Base-by-base conservation (phyloP, 2,888 invertebrate genomes). In the Tetanocera ferruginea region DNA sequence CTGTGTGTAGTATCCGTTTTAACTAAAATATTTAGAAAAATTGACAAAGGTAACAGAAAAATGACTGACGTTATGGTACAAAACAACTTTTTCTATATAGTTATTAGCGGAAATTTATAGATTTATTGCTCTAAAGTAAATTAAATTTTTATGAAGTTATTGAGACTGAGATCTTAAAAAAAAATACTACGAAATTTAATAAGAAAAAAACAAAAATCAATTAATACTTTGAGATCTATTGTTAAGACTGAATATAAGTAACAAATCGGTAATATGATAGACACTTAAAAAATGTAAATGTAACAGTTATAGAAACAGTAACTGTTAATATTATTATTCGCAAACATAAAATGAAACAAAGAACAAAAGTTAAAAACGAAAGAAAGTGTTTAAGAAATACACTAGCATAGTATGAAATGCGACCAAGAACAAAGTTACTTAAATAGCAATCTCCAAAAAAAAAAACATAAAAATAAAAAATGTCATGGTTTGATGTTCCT, bases 81-180 rank as follows among this genome's bases (percentile, higher is more conserved):
- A 64, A 64, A 19, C 28, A 60, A 60, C 49, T 51, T 64, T 23
- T 28, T 31, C n/a, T 57, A 37, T 37, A 34, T 64, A 74, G 51
- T 74, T 34, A 66, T 64, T 74, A 74, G 74, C 51, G 19, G 37
- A 74, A 74, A 66, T 74, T 64, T 74, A 74, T 66, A 73, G n/a
- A 25, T 43, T 73, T 71, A 71, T 71, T 71, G 57, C 57, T 62
- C 9, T 49, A 73, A 43, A 73, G 31, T 49, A 60, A 62, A 37
- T 60, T 1, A 28, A 60, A 62, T 8, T 14, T 28, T 67, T 67
- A 74, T 62, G 51, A 25, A 64, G 31, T 49, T 66, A 66, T 37
- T 74, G 74, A 74, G 74, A 74, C 74, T 74, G 74, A 74, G 31
- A 64, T 34, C 31, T 51, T 74, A 37, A 14, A 64, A 34, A 17